Base-by-base conservation (phyloP, 2,797 vertebrate genomes). In the Dipus sagitta region DNA sequence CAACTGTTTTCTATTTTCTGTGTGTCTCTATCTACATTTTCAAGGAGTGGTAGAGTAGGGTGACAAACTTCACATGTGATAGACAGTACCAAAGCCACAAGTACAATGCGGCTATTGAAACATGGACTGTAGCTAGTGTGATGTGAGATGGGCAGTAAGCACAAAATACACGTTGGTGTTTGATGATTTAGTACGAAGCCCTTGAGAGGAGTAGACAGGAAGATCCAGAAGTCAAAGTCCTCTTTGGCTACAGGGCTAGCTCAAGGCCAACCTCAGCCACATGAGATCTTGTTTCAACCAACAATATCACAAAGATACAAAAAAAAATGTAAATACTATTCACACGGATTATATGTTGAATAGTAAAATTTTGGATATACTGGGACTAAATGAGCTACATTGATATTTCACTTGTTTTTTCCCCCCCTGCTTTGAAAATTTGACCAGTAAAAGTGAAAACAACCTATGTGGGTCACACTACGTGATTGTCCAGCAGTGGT, bases 371-470 rank as follows among this genome's bases (percentile, higher is more conserved):
- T 87, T 86, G 60, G 17, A 28, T 28, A 88, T 72, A 38, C 38
- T 78, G 34, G 58, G 6, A 74, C 47, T 82, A 90, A 88, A 52
- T 88, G 8, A 92, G 65, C 65, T 60, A 68, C 0, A 58, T 84
- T 64, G 70, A 30, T 67, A 67, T 88, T 65, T 93, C 34, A 47
- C 60, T 72, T 2, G 88, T 85, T 89, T 47, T 83, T 79, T n/a
- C 77, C 17, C 6, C 68, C 10, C 32, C 60, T 68, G 2, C 26
- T 87, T 94, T 91, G 54, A 80, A 79, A 90, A 79, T 15, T 71
- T 91, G 52, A 89, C 21, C 13, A 54, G 14, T 28, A 58, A 64
- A 92, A 78, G 47, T 60, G 71, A 24, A 84, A 88, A 92, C 84
- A 15, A 80, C 54, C 32, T 47, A 0, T 38, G n/a, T 58, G 60